Conservation (phyloP, 2,888 invertebrate species). For the Lycocerus yunnanus region DNA sequence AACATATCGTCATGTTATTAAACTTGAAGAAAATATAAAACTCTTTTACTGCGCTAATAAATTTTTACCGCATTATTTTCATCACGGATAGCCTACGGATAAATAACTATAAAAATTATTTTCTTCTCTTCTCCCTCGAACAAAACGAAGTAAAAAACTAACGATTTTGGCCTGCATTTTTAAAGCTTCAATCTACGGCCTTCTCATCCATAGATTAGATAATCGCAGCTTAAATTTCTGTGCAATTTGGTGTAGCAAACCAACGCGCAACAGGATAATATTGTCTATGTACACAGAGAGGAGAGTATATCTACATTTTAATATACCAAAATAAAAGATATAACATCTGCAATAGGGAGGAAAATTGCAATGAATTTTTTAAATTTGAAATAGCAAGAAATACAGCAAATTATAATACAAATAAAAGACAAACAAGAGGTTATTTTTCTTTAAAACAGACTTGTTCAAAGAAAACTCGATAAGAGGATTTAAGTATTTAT, state of each 20-base stretch:
- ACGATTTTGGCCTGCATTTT: not conserved
- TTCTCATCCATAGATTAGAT: not conserved
- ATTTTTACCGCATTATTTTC: not conserved
- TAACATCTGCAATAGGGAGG: not conserved
- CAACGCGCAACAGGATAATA: too few species aligned
- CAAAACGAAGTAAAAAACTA: not conserved
- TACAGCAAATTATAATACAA: conserved; percentile 25
- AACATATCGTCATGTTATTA: not conserved
- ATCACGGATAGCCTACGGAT: not conserved
- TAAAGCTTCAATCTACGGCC: not conserved
- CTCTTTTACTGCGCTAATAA: not conserved
- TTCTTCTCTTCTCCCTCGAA: not conserved
- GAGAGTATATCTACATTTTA: not conserved
- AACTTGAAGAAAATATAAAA: not conserved
- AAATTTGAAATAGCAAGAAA: conserved; percentile 1
- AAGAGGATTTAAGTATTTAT: conserved; percentile 29
- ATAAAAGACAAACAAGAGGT: conserved; percentile 25
- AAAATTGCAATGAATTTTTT: conserved; percentile 1
- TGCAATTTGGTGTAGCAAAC: not conserved
- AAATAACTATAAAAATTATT: not conserved
- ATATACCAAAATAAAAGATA: not conserved
- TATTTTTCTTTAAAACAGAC: conserved; percentile 28
- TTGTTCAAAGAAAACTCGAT: conserved; percentile 19
- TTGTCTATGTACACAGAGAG: not conserved
- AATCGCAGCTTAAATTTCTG: not conserved